Conservation (phyloP, 2,888 invertebrate species). For the Empis stercorea region DNA sequence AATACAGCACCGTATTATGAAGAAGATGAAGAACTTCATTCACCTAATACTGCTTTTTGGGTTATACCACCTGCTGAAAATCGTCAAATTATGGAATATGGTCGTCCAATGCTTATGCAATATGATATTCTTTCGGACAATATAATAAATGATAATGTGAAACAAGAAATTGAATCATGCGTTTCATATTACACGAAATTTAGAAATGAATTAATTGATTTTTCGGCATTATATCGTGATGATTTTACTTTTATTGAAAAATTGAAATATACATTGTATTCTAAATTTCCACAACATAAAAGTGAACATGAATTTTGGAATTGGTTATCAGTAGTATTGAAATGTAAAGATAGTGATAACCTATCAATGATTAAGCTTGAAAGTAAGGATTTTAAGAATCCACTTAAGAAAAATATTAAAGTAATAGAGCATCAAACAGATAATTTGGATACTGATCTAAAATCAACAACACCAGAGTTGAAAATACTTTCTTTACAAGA, state of each 20-base stretch:
- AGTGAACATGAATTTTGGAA: conserved; percentile 67
- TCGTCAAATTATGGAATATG: conserved; percentile 74
- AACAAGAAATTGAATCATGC: conserved; percentile 74
- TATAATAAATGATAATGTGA: conserved; percentile 64
- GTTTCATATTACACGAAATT: conserved; percentile 67
- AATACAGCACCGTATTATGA: conserved; percentile 69
- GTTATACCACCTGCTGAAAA: conserved; percentile 92
- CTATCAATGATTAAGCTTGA: neutral
- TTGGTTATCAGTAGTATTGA: conserved; percentile 60
- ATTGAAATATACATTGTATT: conserved; percentile 63
- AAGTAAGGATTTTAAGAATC: neutral
- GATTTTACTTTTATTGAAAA: conserved; percentile 73
- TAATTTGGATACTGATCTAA: conserved; percentile 23
- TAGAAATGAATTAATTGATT: conserved; percentile 52
- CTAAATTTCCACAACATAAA: conserved; percentile 71
- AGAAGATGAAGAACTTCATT: conserved; percentile 67
- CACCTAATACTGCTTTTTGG: conserved; percentile 81
- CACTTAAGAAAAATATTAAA: conserved; percentile 13
- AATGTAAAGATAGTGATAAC: conserved; percentile 37
- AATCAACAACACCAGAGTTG: conserved; percentile 22
- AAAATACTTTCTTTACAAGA: conserved; percentile 32
- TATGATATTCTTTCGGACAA: conserved; percentile 74
- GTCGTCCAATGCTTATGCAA: conserved; percentile 80
- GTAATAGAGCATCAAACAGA: conserved; percentile 21
- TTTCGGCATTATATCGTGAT: conserved; percentile 37